These are phyloP conservation scores for Cyprinodon brontotheroides DNA, from an alignment of 2,113 vertebrate genomes.

Conservation along the genomic window DNA sequence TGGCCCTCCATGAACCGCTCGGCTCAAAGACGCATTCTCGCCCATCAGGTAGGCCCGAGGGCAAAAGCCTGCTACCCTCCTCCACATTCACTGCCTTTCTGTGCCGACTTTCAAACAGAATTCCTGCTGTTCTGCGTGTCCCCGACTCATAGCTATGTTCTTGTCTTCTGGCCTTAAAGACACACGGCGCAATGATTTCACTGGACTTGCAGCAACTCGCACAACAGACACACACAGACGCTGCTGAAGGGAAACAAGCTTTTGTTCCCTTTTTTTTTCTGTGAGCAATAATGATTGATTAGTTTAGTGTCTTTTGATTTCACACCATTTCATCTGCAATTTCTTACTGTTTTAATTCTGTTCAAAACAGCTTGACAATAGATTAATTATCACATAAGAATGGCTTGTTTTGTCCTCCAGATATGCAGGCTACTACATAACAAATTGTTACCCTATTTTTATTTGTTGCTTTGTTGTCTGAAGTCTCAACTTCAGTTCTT, in stretches of 20 bases:
- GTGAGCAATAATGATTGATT: background rate
- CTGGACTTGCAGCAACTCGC: slow-evolving; percentile 23
- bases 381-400: slow-evolving; percentile 56
- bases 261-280: background rate
- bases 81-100: slow-evolving; percentile 50
- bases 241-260: background rate
- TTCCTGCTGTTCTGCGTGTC: slow-evolving; percentile 70
- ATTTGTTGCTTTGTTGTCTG: slow-evolving; percentile 79
- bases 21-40: slow-evolving; percentile 62
- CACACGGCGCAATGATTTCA: slow-evolving; percentile 43
- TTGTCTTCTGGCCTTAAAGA: slow-evolving; percentile 58
- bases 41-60: slow-evolving; percentile 55
- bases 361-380: slow-evolving; percentile 23
- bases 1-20: slow-evolving; percentile 64
- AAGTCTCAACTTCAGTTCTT: slow-evolving; percentile 65
- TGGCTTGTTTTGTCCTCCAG: slow-evolving; percentile 61
- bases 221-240: slow-evolving; percentile 3
- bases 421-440: slow-evolving; percentile 57
- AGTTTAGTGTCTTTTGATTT: slow-evolving; percentile 18
- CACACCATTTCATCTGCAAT: slow-evolving; percentile 9
- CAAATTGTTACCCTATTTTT: slow-evolving; percentile 64
- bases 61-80: slow-evolving; percentile 58
- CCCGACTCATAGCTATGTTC: slow-evolving; percentile 64
- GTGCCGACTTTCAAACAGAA: slow-evolving; percentile 69
- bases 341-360: slow-evolving; percentile 23